Base-by-base conservation (phyloP, 2,888 invertebrate genomes). In the Phyllotreta striolata region DNA sequence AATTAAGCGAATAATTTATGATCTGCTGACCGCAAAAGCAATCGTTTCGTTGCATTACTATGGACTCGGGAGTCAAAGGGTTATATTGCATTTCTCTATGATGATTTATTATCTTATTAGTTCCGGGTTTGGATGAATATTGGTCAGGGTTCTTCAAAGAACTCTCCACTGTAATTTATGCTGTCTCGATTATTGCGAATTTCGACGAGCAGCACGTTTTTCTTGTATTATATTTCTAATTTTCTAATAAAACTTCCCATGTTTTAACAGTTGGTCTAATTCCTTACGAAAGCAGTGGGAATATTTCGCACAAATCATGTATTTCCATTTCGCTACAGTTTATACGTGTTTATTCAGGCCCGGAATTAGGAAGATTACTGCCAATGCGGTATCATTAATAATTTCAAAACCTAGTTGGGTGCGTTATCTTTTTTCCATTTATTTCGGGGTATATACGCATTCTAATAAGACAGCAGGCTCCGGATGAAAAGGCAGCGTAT, bases 91-190 rank as follows among this genome's bases (percentile, higher is more conserved):
- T 70, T 69, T 69, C 62, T 54, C 62, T 60, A 56, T 46, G 58
- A 72, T 75, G 75, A 76, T 76, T 76, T 76, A 76, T 74, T 71
- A 69, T 68, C 66, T 52, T 66, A 72, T 76, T 74, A 68, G 74
- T 76, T 74, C 74, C 74, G 74, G 73, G 66, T 68, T 69, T 47
- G 66, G 44, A 43, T 52, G 59, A 70, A 73, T 69, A 66, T 73
- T 72, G 74, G 72, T 73, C 71, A 72, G 69, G 69, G 70, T 68
- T 70, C 71, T 72, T 70, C 66, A 66, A 55, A 64, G 61, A 66
- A 66, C 24, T 24, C 52, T 47, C 6, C 9, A 61, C 64, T 56
- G 56, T 62, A 67, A 72, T 70, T 70, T 70, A 69, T 73, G 68
- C 63, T 63, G 69, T 24, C 24, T 60, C 63, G 70, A 68, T 70